Base-by-base conservation (phyloP, 1,140 invertebrate species). In the Pollicipes pollicipes region DNA sequence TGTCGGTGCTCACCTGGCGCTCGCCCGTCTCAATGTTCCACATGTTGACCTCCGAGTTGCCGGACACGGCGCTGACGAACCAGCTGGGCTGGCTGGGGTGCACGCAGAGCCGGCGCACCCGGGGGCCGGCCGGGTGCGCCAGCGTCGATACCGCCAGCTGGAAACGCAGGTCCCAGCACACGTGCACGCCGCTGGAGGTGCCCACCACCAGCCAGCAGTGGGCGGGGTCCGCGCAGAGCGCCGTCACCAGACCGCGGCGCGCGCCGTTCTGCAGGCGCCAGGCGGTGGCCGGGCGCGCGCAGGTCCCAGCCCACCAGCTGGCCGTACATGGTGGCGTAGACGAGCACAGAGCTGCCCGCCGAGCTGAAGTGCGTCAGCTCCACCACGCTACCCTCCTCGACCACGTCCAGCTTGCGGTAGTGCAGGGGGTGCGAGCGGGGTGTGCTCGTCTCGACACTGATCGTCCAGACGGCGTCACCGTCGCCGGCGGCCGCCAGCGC, bases 91-190 rank as follows among this genome's bases (percentile, higher is more conserved):
- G 87, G 0, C 85, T 87, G 2, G 90, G 91, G 81, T 94, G 91
- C 32, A 86, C 85, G 30, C 88, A 83, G 0, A 94, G 81, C 75
- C 87, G 86, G 28, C 89, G 80, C 3, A 95, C 87, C 76, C 89
- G 82, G 4, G 84, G 83, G 58, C 82, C 87, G 73, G 86, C 85
- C 0, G 89, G 88, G 83, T 93, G 90, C 70, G 81, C 82, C 63
- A 93, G 84, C 2, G 83, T 85, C 8, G 88, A 88, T 72, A 97
- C 92, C 4, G 93, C 90, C 70, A 98, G 81, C 70, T 89, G 88
- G 80, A 98, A 97, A 45, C 95, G 83, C 35, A 97, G 81, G 81
- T 98, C 95, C 93, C 94, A 97, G 73, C 90, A 91, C 32, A 88
- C 87, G 74, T 93, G 86, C 69, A 85, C 84, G 3, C 94, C 94